Base-by-base conservation (phyloP, 1,140 invertebrate species). In the Diabrotica virgifera region DNA sequence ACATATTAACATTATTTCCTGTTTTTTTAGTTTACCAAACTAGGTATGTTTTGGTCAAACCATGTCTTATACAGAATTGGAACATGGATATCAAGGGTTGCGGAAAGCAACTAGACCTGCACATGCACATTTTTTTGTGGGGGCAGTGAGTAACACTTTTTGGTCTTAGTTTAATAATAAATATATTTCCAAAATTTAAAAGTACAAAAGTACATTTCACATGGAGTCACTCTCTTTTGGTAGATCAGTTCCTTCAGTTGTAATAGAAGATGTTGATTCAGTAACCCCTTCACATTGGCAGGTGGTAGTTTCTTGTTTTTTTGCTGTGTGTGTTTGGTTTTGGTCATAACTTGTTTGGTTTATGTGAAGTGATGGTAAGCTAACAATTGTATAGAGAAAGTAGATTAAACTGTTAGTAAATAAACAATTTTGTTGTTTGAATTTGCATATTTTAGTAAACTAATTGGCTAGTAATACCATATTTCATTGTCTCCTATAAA, bases 1-100 rank as follows among this genome's bases (percentile, higher is more conserved):
- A 24, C 24, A 24, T 24, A 2, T 24, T 24, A 24, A 24, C n/a
- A n/a, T n/a, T 24, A 24, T 24, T 24, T 24, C 24, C 24, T 24
- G 4, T 24, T 24, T 24, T 24, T 24, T 24, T 24, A 24, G 24
- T 24, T 24, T 24, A 24, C 1, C 1, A 24, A 24, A 24, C 24
- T 69, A 71, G 62, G 65, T 52, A 71, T 69, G 63, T 65, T 55
- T 58, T 60, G 13, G 13, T 62, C 51, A 51, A 55, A 58, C 82
- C 81, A 93, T 94, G 91, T 94, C 91, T 79, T 94, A 94, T 80
- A 93, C 91, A 77, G 91, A 94, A 84, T 80, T 93, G 73, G 92
- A 94, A 84, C 90, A 91, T 84, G 92, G 91, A 63, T 93, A 94
- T 83, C 91, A 93, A 85, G 91, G 88, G 67, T 82, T 90, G 70